Percentiles rank a stretch among this genome's conserved stretches.
Conservation (phyloP, 2,113 vertebrate species). For the Cygnus atratus region DNA sequence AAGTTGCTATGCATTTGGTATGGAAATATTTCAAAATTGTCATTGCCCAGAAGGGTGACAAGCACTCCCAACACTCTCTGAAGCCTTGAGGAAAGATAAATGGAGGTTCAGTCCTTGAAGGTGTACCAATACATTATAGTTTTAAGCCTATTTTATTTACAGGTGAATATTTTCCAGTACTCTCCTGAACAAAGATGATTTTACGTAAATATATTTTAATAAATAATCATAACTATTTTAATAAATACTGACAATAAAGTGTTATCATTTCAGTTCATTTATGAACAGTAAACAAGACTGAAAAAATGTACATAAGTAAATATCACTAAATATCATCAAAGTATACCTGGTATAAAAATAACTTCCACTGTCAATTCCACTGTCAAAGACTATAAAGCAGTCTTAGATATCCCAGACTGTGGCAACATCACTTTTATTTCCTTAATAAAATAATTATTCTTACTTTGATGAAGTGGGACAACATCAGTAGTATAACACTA, state of each 20-base stretch:
- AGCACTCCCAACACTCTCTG: background rate
- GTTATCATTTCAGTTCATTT: background rate
- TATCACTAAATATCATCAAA: background rate
- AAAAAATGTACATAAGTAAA: background rate
- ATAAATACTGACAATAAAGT: background rate
- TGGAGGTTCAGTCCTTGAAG: too few relatives aligned
- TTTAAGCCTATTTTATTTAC: background rate
- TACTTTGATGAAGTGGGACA: background rate
- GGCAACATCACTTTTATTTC: background rate
- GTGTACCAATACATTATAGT: background rate
- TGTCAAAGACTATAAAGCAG: background rate
- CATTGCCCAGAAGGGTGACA: background rate
- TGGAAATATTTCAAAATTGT: background rate
- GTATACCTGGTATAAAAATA: background rate
- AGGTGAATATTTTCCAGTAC: background rate
- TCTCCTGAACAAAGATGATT: background rate
- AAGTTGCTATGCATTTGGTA: background rate
- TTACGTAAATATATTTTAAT: background rate
- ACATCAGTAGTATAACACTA: background rate
- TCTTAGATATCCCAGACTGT: background rate
- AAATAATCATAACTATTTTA: background rate
- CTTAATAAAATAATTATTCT: background rate
- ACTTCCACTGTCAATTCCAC: background rate
- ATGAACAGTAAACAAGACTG: background rate
- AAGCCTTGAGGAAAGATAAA: background rate